Conservation (phyloP, 2,113 vertebrate genomes). For the Anolis carolinensis region DNA sequence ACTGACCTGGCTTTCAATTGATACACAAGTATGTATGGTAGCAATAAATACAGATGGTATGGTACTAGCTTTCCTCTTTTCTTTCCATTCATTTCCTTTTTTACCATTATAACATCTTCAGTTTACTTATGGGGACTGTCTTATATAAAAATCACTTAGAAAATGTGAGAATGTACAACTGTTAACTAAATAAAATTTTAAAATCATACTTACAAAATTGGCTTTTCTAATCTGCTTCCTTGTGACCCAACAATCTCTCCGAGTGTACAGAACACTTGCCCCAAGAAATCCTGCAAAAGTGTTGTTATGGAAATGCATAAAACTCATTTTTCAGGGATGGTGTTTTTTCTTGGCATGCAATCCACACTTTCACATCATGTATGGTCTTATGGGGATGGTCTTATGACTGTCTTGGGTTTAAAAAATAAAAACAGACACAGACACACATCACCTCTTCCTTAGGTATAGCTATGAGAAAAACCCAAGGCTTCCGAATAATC, state of each 20-base stretch:
- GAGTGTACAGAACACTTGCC: conserved; percentile 91
- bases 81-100: background rate
- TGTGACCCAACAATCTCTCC: conserved; percentile 96
- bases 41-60: background rate
- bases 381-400: background rate
- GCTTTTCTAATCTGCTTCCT: conserved; percentile 90
- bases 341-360: background rate
- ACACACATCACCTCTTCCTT: background rate
- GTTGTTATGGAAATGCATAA: conserved; percentile 47
- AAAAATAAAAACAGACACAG: background rate
- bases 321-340: conserved; percentile 18
- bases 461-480: background rate
- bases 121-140: background rate
- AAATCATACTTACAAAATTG: conserved; percentile 87
- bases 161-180: background rate
- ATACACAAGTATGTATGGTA: too few species aligned
- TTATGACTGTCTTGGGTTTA: background rate
- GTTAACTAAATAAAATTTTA: background rate
- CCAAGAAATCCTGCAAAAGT: conserved; percentile 91
- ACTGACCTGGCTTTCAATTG: too few species aligned
- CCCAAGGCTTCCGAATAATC: background rate
- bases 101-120: background rate
- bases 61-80: background rate
- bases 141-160: background rate
- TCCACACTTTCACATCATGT: background rate